Conservation (phyloP, 2,888 invertebrate genomes). For the Magallana nippona region DNA sequence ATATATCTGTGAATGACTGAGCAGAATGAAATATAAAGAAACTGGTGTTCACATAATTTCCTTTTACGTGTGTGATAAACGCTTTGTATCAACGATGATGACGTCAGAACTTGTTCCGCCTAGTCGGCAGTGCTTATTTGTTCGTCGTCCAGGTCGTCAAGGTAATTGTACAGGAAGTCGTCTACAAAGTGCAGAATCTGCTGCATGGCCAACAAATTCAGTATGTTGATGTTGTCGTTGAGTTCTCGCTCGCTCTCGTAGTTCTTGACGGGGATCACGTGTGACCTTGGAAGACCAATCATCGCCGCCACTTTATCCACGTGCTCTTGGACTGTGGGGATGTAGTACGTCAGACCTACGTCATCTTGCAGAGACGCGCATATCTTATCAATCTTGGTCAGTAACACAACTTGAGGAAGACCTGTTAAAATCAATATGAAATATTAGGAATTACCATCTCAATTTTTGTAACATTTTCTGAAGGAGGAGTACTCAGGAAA, state of each 20-base stretch:
- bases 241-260: slow-evolving; percentile 60
- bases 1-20: too few species aligned
- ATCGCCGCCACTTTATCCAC: slow-evolving; percentile 58
- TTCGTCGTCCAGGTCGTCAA: neutral
- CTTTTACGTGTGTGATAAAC: too few species aligned
- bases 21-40: too few species aligned
- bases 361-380: slow-evolving; percentile 55
- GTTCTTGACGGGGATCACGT: slow-evolving; percentile 61
- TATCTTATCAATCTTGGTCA: slow-evolving; percentile 63
- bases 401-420: slow-evolving; percentile 59
- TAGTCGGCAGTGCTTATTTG: neutral
- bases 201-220: slow-evolving; percentile 53
- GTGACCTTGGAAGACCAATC: slow-evolving; percentile 57
- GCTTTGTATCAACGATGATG: too few species aligned
- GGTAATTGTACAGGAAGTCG: slow-evolving; percentile 50
- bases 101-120: too few species aligned
- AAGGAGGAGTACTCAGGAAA: too few species aligned
- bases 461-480: too few species aligned
- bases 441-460: neutral
- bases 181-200: slow-evolving; percentile 58
- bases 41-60: too few species aligned
- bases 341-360: slow-evolving; percentile 52
- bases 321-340: slow-evolving; percentile 49
- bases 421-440: slow-evolving; percentile 49
- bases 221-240: slow-evolving; percentile 55